Percentiles rank a stretch among this genome's conserved stretches.
phyloP scores from a whole-genome alignment of 2,113 vertebrate genomes.

The Gallinago jamesoni region DNA sequence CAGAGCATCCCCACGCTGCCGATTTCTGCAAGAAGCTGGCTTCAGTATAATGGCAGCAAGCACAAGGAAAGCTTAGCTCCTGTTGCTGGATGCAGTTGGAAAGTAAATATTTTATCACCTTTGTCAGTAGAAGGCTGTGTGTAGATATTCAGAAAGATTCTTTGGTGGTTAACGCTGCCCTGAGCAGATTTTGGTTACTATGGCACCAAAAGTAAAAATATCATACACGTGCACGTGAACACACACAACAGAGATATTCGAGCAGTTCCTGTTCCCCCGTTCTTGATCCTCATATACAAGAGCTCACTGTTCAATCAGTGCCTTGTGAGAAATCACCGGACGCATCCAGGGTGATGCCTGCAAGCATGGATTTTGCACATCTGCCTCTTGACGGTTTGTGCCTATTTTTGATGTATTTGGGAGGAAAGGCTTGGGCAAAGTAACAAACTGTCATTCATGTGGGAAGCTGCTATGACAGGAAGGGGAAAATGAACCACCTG shows the following conservation, averaged over 20 bases:
- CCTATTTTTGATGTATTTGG: neutral
- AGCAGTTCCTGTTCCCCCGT: neutral
- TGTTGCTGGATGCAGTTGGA: neutral
- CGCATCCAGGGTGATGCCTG: neutral
- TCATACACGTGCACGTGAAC: accelerated
- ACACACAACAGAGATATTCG: neutral
- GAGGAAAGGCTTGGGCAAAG: neutral
- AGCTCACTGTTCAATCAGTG: neutral
- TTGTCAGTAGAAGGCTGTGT: neutral
- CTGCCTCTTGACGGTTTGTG: neutral
- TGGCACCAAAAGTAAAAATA: neutral
- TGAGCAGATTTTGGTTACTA: neutral
- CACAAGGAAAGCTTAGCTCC: neutral
- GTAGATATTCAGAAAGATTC: neutral
- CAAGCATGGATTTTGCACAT: neutral
- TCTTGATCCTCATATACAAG: neutral
- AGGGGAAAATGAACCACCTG: neutral
- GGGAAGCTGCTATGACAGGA: neutral
- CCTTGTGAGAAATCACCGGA: neutral
- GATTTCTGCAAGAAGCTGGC: neutral
- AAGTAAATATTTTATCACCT: slow-evolving; percentile 5
- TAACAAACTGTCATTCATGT: neutral
- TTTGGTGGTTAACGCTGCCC: neutral
- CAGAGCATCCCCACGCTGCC: neutral
- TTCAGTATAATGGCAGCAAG: neutral